Conservation (phyloP, 2,113 vertebrate genomes). For the Camelus bactrianus region DNA sequence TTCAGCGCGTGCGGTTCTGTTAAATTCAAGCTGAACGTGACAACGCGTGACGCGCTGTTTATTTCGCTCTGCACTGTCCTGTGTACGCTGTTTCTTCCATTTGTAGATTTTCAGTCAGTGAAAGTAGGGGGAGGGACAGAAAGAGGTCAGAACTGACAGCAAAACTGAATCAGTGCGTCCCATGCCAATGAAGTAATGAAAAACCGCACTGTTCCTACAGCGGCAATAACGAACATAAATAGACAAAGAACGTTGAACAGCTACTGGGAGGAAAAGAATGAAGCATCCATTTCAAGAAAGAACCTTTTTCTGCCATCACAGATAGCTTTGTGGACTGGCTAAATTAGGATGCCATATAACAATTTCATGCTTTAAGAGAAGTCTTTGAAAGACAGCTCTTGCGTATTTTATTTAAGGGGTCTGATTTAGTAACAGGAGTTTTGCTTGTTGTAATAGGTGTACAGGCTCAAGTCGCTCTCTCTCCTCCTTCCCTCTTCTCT, state of each 20-base stretch:
- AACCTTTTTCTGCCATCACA: conserved; percentile 83
- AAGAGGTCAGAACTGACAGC: conserved; percentile 83
- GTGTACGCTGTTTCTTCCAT: conserved; percentile 66
- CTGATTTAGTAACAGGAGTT: conserved; percentile 73
- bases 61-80: conserved; percentile 64
- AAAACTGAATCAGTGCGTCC: conserved; percentile 82
- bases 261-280: conserved; percentile 79
- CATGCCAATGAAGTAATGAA: conserved; percentile 87
- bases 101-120: conserved; percentile 77
- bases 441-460: conserved; percentile 41
- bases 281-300: conserved; percentile 85
- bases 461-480: not conserved
- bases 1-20: conserved; percentile 25
- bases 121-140: conserved; percentile 70
- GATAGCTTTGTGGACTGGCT: conserved; percentile 83
- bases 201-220: conserved; percentile 85
- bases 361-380: conserved; percentile 79
- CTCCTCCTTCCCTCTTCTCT: not conserved
- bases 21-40: conserved; percentile 63
- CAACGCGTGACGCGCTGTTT: conserved; percentile 34
- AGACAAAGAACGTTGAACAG: conserved; percentile 83
- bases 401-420: conserved; percentile 72
- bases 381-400: conserved; percentile 67
- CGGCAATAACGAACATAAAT: conserved; percentile 86
- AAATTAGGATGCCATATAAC: conserved; percentile 83